Percentiles rank a stretch among this genome's conserved stretches.
Evolutionary conservation across 1,140 invertebrate species (phyloP).

Genomic region (Scaptomyza graminum): DNA sequence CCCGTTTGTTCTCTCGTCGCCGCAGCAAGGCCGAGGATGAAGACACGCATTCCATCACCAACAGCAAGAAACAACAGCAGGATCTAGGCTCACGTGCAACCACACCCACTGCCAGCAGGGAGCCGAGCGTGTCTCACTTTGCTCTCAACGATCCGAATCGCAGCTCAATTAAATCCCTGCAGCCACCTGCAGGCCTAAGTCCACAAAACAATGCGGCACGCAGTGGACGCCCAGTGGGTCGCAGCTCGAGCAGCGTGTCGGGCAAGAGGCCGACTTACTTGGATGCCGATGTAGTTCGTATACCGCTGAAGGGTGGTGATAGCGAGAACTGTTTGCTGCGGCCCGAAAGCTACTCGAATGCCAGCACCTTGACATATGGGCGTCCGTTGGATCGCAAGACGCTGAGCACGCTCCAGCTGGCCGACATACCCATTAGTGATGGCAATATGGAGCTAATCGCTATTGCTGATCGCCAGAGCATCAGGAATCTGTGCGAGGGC

Average conservation of each 20-base stretch:
- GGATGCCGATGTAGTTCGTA: constrained; percentile 85
- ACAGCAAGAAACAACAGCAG: constrained; percentile 31
- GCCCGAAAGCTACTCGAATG: constrained; percentile 72
- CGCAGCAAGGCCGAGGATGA: constrained; percentile 81
- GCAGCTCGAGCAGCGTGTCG: constrained; percentile 86
- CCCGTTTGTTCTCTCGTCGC: constrained; percentile 86
- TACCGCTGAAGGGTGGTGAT: constrained; percentile 86
- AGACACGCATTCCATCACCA: constrained; percentile 9
- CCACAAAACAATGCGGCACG: constrained; percentile 43
- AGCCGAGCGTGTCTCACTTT: constrained; percentile 72
- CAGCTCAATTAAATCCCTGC: constrained; percentile 66
- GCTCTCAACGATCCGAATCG: constrained; percentile 73
- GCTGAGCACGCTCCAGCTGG: constrained; percentile 80
- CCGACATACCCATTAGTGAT: constrained; percentile 79
- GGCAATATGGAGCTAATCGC: constrained; percentile 83
- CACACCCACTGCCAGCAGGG: constrained; percentile 60
- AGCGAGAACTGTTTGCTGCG: constrained; percentile 68
- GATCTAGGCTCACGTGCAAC: constrained; percentile 33
- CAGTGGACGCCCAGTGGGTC: constrained; percentile 84
- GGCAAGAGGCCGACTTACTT: constrained; percentile 84
- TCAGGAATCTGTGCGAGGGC: constrained; percentile 78
- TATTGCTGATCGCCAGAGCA: constrained; percentile 81
- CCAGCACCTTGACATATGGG: constrained; percentile 74
- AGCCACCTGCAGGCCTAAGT: constrained; percentile 44
- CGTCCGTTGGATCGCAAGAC: constrained; percentile 79